Evolutionary conservation across 2,113 vertebrate species (phyloP).

Genomic region (Mastomys natalensis): DNA sequence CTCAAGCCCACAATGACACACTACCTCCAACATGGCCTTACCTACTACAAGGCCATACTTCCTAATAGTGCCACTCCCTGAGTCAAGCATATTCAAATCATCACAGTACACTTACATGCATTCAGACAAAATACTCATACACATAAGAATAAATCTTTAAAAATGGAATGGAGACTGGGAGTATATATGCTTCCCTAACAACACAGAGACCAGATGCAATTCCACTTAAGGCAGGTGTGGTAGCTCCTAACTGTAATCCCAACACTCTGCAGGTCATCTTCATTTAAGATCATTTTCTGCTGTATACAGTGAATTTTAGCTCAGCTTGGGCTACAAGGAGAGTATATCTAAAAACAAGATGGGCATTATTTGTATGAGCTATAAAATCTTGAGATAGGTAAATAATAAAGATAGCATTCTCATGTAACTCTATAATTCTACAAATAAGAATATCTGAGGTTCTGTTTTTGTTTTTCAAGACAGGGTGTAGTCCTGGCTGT

Average conservation of each 20-base stretch:
- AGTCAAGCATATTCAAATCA: no score
- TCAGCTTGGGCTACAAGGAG: not conserved
- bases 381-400: slow-evolving; percentile 17
- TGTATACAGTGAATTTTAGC: not conserved
- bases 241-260: no score
- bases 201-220: not conserved
- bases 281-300: not conserved
- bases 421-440: slow-evolving; percentile 19
- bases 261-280: not conserved
- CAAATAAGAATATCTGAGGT: not conserved
- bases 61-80: no score
- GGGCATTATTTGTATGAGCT: not conserved
- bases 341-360: not conserved
- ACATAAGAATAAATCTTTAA: not conserved
- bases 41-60: no score
- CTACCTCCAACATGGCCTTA: no score
- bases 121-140: not conserved
- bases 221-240: not conserved
- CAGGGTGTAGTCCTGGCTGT: not conserved
- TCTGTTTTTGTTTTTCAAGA: slow-evolving; percentile 26
- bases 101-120: not conserved
- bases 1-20: no score
- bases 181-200: not conserved
- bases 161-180: not conserved
- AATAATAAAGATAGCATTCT: slow-evolving; percentile 36